A percentile compares a stretch with the other conserved stretches of the same genome.
These are phyloP conservation scores for Psammodynastes pulverulentus DNA, from an alignment of 2,113 vertebrate species.

Conservation along the genomic window DNA sequence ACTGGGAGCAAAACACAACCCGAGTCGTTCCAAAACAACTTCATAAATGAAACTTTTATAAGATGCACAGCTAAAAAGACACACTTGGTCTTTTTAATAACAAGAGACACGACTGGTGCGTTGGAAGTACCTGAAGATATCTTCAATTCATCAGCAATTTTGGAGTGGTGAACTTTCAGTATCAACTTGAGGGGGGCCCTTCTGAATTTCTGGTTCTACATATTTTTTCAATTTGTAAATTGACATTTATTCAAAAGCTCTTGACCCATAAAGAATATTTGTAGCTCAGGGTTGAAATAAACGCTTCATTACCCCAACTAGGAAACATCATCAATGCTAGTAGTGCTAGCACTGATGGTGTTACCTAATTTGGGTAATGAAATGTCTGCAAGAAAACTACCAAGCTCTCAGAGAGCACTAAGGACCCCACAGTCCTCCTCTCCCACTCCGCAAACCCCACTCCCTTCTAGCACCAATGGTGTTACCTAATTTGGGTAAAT, in stretches of 20 bases:
- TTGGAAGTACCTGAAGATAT: neutral
- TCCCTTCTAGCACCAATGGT: too few species aligned
- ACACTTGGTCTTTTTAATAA: neutral
- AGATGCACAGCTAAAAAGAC: neutral
- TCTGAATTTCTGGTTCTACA: neutral
- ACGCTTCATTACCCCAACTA: neutral
- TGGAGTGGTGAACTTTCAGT: neutral
- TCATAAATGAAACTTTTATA: neutral
- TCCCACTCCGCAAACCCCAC: too few species aligned
- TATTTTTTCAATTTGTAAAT: neutral
- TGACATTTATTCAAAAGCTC: neutral
- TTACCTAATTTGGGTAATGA: neutral
- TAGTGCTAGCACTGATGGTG: neutral
- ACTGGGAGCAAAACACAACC: neutral
- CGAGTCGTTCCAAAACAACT: neutral
- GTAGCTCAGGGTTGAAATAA: neutral
- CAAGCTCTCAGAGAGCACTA: neutral
- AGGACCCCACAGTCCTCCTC: too few species aligned
- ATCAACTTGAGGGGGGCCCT: neutral
- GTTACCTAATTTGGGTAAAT: too few species aligned
- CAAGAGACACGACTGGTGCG: neutral
- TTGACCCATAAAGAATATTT: neutral
- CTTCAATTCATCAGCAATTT: neutral
- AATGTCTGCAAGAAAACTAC: neutral
- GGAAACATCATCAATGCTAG: neutral